These are phyloP conservation scores for Colossoma macropomum DNA, from an alignment of 2,113 vertebrate genomes.

Conservation along the genomic window DNA sequence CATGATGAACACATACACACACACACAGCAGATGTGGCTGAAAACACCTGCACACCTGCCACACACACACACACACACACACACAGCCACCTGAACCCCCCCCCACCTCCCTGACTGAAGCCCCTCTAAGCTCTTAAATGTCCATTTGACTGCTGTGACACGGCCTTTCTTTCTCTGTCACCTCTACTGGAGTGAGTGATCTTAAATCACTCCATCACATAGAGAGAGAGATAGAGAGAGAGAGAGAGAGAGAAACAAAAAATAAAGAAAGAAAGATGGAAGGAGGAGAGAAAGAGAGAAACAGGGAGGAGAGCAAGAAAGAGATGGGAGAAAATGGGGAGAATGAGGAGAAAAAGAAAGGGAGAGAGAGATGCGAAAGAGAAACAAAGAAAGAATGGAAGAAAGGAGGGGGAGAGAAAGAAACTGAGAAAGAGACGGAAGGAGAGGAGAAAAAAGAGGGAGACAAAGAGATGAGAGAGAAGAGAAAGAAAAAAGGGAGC, in stretches of 20 bases:
- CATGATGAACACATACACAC: constrained; percentile 50
- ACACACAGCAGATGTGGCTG: constrained; percentile 52
- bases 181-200: not conserved
- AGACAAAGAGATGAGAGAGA: not conserved
- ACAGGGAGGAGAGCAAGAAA: not conserved
- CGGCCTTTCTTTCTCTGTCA: not conserved
- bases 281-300: not conserved
- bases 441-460: not conserved
- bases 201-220: not conserved
- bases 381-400: constrained; percentile 43
- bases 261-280: no score
- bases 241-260: no score
- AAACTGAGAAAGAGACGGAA: not conserved
- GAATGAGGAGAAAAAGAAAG: not conserved
- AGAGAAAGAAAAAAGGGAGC: not conserved
- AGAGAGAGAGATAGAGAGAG: not conserved
- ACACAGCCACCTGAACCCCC: constrained; percentile 16
- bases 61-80: not conserved
- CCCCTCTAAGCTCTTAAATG: constrained; percentile 8
- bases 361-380: not conserved
- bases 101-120: not conserved
- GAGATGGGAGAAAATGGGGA: no score
- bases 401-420: constrained; percentile 39
- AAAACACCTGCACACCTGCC: constrained; percentile 69
- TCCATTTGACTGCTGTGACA: not conserved